Percentiles rank a stretch among this genome's conserved stretches.
These are phyloP conservation scores for Syngnathus typhle DNA, from an alignment of 2,113 vertebrate genomes.

Conservation along the genomic window DNA sequence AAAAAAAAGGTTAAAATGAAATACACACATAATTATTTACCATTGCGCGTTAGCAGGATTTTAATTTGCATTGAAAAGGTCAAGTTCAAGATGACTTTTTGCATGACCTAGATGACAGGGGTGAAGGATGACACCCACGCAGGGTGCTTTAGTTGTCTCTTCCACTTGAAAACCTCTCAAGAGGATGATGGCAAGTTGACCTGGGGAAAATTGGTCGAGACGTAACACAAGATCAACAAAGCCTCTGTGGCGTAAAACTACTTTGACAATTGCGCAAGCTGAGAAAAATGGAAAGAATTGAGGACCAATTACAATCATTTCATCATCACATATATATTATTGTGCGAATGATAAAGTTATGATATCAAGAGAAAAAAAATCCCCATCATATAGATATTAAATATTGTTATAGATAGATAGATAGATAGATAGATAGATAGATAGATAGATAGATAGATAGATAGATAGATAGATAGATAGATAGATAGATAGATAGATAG, in stretches of 20 bases:
- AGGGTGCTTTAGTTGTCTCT: conserved; percentile 9
- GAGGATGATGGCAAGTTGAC: background rate
- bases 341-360: background rate
- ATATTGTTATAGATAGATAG: background rate
- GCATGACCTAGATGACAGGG: background rate
- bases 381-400: background rate
- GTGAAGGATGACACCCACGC: conserved; percentile 3
- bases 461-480: too few species aligned
- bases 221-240: conserved; percentile 7
- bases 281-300: background rate
- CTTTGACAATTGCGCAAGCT: conserved; percentile 9
- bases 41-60: background rate
- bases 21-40: background rate
- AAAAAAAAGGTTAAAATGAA: background rate
- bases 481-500: too few species aligned
- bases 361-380: background rate
- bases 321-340: background rate
- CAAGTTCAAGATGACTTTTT: background rate
- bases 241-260: conserved; percentile 4
- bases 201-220: background rate
- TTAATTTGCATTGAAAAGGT: background rate
- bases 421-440: too few species aligned
- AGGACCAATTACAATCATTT: background rate
- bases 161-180: conserved; percentile 7
- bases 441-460: too few species aligned